Conservation (phyloP, 2,113 vertebrate species). For the Melierax canorus region DNA sequence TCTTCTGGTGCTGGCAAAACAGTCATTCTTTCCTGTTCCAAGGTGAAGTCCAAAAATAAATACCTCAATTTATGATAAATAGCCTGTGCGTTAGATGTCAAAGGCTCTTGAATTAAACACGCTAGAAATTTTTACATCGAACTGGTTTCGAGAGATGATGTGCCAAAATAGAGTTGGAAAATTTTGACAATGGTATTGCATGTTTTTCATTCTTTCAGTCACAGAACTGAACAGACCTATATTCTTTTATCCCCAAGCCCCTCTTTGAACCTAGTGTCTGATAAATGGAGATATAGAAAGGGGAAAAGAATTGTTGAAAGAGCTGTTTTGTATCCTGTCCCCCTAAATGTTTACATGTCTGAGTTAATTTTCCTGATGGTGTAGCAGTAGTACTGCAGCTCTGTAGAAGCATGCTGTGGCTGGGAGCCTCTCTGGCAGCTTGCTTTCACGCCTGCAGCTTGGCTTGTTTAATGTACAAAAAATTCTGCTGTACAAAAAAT, state of each 20-base stretch:
- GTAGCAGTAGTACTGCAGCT: not conserved
- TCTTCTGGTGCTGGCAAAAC: not conserved
- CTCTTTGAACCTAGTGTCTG: not conserved
- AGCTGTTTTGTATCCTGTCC: not conserved
- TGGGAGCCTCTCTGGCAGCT: not conserved
- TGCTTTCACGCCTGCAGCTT: not conserved
- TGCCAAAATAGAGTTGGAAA: constrained; percentile 3
- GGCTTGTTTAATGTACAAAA: not conserved
- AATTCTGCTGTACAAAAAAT: not conserved
- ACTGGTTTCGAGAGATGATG: not conserved
- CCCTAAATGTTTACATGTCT: not conserved
- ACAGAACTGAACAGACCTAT: not conserved
- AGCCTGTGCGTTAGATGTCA: constrained; percentile 20
- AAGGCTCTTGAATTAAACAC: constrained; percentile 34
- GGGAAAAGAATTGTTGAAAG: not conserved
- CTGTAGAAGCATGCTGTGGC: not conserved
- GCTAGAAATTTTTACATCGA: constrained; percentile 26
- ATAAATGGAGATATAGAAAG: not conserved
- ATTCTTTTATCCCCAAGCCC: not conserved
- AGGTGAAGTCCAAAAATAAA: constrained; percentile 39
- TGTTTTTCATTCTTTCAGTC: not conserved
- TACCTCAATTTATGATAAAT: constrained; percentile 20
- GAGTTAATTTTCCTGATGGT: not conserved
- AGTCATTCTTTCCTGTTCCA: not conserved
- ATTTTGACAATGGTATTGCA: not conserved